Evolutionary conservation across 2,113 vertebrate genomes (phyloP).

Genomic region (Coracopsis vasa): DNA sequence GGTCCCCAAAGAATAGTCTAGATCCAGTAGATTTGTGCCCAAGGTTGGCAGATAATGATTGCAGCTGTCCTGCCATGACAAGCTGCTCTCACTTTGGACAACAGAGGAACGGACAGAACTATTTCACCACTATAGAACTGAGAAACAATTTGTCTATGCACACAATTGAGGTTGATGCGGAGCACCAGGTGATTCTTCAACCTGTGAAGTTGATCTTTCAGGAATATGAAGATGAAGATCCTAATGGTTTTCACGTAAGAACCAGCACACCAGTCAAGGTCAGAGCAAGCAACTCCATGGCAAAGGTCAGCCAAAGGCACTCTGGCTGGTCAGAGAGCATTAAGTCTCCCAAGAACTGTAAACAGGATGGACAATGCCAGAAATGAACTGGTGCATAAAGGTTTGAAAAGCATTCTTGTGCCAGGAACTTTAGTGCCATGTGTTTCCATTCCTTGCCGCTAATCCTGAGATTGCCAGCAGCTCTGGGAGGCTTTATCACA

Average conservation of each 20-base stretch:
- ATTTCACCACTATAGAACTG: neutral
- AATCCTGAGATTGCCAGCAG: neutral
- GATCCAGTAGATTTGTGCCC: neutral
- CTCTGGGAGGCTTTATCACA: neutral
- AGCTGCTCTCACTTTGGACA: neutral
- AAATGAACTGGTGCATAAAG: conserved; percentile 45
- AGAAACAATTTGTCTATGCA: neutral
- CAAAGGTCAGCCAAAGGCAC: conserved; percentile 39
- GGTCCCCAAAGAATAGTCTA: neutral
- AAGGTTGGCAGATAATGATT: neutral
- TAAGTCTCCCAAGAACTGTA: neutral
- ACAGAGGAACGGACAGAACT: neutral
- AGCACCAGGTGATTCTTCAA: neutral
- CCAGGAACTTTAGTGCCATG: conserved; percentile 7
- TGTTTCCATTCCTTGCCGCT: conserved; percentile 33
- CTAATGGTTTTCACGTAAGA: neutral
- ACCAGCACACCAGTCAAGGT: neutral
- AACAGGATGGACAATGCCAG: neutral
- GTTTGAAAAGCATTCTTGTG: neutral
- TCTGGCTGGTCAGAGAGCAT: neutral
- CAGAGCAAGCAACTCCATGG: neutral
- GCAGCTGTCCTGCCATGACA: neutral
- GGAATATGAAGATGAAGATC: neutral
- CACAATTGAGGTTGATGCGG: neutral
- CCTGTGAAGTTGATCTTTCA: neutral